A percentile compares a stretch with the other conserved stretches of the same genome.
Conservation (phyloP, 2,113 vertebrate species). For the Riparia riparia region DNA sequence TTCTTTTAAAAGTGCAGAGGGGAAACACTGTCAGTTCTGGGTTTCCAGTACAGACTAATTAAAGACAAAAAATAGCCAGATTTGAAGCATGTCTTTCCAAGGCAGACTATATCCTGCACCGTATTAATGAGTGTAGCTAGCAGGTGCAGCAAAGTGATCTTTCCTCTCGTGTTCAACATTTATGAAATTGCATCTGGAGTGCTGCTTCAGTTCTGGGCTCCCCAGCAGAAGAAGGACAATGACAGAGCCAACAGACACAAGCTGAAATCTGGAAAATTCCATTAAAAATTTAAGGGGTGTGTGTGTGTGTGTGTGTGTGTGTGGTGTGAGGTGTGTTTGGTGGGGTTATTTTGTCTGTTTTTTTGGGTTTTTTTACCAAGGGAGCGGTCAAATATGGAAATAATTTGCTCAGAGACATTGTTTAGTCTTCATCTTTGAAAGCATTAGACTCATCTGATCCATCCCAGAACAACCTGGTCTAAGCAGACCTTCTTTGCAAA, state of each 20-base stretch:
- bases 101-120: background rate
- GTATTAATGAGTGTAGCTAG: background rate
- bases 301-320: fast-evolving
- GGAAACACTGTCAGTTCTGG: background rate
- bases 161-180: background rate
- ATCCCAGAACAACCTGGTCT: background rate
- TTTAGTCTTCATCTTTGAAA: background rate
- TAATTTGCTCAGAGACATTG: background rate
- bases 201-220: background rate
- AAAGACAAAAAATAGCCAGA: background rate
- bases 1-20: background rate
- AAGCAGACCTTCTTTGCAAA: background rate
- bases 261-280: background rate
- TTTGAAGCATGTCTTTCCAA: background rate
- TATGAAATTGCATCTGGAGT: background rate
- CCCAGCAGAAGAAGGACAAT: background rate
- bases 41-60: background rate
- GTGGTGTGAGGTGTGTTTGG: too few relatives aligned
- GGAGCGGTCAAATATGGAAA: background rate
- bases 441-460: background rate
- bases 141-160: background rate
- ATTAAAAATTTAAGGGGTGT: background rate
- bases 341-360: background rate
- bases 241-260: background rate
- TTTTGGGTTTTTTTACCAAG: background rate